Evolutionary conservation across 2,797 vertebrate species (phyloP).

Genomic region (Aldrovandia affinis): DNA sequence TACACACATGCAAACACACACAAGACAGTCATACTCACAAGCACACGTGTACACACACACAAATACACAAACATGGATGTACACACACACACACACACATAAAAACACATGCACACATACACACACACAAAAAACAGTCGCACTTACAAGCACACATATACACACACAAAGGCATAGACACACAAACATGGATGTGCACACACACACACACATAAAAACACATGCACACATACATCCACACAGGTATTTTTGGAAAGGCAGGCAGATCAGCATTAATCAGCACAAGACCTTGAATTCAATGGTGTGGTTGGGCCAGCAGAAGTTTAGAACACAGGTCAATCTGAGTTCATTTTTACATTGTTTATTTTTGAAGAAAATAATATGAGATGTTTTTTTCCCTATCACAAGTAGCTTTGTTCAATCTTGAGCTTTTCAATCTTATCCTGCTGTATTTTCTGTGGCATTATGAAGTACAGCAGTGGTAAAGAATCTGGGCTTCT

Average conservation of each 20-base stretch:
- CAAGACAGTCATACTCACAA: neutral
- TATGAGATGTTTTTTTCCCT: neutral
- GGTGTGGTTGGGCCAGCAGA: neutral
- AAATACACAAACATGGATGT: neutral
- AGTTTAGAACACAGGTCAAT: neutral
- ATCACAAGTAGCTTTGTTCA: neutral
- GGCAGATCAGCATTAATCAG: neutral
- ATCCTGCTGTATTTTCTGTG: neutral
- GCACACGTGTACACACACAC: neutral
- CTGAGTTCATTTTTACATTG: neutral
- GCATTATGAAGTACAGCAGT: neutral
- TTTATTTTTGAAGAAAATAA: no score
- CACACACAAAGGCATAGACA: no score
- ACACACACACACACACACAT: neutral
- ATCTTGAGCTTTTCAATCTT: neutral
- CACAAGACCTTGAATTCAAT: neutral
- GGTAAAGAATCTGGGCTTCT: neutral
- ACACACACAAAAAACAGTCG: no score
- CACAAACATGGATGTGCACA: no score
- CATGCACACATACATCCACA: neutral
- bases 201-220: no score
- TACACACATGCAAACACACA: no score
- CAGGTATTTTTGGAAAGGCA: neutral
- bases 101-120: no score
- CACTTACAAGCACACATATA: no score